Evolutionary conservation across 2,113 vertebrate genomes (phyloP).

Genomic region (Hystrix cristata): DNA sequence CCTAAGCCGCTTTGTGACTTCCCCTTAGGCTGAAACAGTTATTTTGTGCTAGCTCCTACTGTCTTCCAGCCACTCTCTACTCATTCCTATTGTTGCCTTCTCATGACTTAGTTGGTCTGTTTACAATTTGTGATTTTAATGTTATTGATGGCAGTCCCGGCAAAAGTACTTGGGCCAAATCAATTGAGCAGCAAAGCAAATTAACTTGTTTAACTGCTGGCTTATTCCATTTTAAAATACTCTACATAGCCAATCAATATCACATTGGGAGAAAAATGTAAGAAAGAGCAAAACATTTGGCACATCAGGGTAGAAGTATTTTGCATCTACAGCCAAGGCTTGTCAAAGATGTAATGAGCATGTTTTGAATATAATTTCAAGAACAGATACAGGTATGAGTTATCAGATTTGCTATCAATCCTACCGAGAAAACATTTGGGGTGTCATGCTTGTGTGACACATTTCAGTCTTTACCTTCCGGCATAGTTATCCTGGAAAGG

Average conservation of each 20-base stretch:
- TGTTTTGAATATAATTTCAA: not conserved
- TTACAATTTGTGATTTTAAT: constrained; percentile 58
- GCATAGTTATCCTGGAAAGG: not conserved
- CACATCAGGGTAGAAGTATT: not conserved
- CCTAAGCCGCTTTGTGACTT: not conserved
- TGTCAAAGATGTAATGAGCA: not conserved
- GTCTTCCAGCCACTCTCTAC: not conserved
- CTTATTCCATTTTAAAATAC: constrained; percentile 64
- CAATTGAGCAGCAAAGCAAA: constrained; percentile 62
- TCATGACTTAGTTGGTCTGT: constrained; percentile 10
- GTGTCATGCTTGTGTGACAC: not conserved
- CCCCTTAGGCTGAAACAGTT: not conserved
- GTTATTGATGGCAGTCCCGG: constrained; percentile 6
- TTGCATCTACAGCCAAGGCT: not conserved
- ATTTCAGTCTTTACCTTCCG: not conserved
- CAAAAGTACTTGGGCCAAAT: constrained; percentile 48
- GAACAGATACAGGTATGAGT: not conserved
- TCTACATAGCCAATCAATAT: constrained; percentile 18
- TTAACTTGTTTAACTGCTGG: constrained; percentile 53
- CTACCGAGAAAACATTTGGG: not conserved
- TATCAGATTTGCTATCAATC: not conserved
- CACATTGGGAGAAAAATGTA: constrained; percentile 35
- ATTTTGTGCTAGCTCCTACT: not conserved
- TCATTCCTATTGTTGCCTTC: not conserved
- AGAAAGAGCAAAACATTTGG: not conserved